Evolutionary conservation across 2,888 invertebrate genomes (phyloP).

Genomic region (Limnephilus rhombicus): DNA sequence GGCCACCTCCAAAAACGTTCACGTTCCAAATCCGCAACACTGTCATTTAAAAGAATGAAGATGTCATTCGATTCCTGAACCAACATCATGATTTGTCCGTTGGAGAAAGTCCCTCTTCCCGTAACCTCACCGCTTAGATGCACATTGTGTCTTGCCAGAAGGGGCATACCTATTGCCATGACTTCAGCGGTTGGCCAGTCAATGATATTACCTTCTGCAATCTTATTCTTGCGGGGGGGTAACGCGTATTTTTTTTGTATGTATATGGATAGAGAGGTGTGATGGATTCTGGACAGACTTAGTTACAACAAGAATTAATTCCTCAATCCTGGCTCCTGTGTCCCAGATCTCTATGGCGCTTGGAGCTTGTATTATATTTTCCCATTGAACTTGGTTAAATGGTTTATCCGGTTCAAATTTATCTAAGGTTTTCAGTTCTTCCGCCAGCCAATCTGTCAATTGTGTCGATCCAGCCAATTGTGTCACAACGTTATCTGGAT

Average conservation of each 20-base stretch:
- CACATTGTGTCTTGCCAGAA: conserved; percentile 88
- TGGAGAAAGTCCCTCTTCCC: conserved; percentile 97
- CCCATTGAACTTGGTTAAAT: no score
- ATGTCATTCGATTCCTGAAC: conserved; percentile 91
- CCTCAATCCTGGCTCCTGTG: conserved; percentile 88
- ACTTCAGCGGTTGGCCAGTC: conserved; percentile 99
- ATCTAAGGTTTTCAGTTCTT: conserved; percentile 81
- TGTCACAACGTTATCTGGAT: conserved; percentile 78
- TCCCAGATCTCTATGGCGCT: conserved; percentile 90
- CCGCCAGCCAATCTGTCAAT: conserved; percentile 82
- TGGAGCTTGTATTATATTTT: conserved; percentile 83
- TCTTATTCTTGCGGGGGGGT: conserved; percentile 83
- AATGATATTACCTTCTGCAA: conserved; percentile 83
- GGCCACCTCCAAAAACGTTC: conserved; percentile 87
- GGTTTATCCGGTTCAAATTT: no score
- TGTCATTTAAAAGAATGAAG: conserved; percentile 91
- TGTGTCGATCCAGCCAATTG: no score
- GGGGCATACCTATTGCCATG: conserved; percentile 85
- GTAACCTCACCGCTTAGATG: conserved; percentile 97
- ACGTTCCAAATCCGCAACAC: no score
- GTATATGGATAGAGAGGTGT: conserved; percentile 90
- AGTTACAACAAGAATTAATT: conserved; percentile 87
- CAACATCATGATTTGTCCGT: conserved; percentile 96
- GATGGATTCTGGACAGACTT: conserved; percentile 87
- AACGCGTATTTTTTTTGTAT: conserved; percentile 89